Conservation (phyloP, 2,888 invertebrate species). For the Apotomis capreana region DNA sequence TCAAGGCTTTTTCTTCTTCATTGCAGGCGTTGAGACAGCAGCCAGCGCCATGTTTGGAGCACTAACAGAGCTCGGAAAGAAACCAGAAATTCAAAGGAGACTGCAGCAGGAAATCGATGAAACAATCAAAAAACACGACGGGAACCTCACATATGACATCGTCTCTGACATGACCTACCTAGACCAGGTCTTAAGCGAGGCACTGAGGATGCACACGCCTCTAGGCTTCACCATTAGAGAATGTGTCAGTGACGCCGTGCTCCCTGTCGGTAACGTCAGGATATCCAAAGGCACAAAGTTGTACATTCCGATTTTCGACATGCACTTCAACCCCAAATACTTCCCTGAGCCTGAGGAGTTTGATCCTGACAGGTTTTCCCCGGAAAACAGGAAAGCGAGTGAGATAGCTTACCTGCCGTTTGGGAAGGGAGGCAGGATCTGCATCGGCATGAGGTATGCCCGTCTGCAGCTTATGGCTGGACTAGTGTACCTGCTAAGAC, state of each 20-base stretch:
- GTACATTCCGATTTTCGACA: constrained; percentile 57
- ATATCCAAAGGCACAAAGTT: constrained; percentile 55
- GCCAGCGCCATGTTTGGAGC: constrained; percentile 61
- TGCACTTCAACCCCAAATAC: constrained; percentile 66
- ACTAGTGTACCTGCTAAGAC: too few relatives aligned
- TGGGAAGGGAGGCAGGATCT: constrained; percentile 78
- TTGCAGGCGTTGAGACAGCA: constrained; percentile 70
- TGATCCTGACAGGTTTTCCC: constrained; percentile 75
- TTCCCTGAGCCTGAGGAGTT: constrained; percentile 68
- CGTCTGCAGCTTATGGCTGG: too few relatives aligned
- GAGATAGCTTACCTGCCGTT: constrained; percentile 77
- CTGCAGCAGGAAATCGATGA: constrained; percentile 69
- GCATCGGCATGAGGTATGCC: too few relatives aligned
- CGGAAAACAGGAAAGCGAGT: too few relatives aligned
- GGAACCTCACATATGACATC: constrained; percentile 59
- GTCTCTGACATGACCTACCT: constrained; percentile 66
- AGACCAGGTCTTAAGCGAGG: constrained; percentile 68
- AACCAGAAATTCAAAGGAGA: constrained; percentile 62
- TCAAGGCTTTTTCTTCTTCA: constrained; percentile 69
- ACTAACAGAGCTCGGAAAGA: constrained; percentile 63
- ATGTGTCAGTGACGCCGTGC: constrained; percentile 57
- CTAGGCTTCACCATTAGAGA: constrained; percentile 59
- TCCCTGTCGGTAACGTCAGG: constrained; percentile 57
- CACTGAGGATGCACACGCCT: constrained; percentile 65
- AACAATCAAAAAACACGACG: constrained; percentile 53